A percentile compares a stretch with the other conserved stretches of the same genome.
Conservation (phyloP, 2,888 invertebrate genomes). For the Aphrophora alni region DNA sequence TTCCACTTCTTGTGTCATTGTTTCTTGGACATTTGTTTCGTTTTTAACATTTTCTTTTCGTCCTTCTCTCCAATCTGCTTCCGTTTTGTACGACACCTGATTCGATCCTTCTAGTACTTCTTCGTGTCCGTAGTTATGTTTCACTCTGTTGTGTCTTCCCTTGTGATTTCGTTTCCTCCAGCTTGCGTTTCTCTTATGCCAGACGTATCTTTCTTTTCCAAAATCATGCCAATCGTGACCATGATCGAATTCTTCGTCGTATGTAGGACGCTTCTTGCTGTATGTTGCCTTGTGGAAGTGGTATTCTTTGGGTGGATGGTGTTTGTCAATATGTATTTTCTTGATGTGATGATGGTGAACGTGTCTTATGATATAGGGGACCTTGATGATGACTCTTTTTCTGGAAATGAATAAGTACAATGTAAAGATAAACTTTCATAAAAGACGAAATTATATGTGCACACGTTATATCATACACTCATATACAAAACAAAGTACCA, state of each 20-base stretch:
- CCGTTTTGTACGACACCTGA: not conserved
- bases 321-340: slow-evolving; percentile 50
- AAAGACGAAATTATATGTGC: no score
- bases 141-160: no score
- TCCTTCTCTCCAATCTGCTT: not conserved
- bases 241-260: not conserved
- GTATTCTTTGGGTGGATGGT: slow-evolving; percentile 38
- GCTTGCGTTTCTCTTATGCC: not conserved
- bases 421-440: no score
- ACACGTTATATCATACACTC: no score
- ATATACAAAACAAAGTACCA: no score
- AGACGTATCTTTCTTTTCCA: not conserved
- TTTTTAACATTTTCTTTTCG: not conserved
- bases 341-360: slow-evolving; percentile 53
- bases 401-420: slow-evolving; percentile 41
- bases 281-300: slow-evolving; percentile 2
- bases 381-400: slow-evolving; percentile 52
- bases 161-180: not conserved
- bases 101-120: not conserved
- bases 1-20: not conserved
- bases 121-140: not conserved
- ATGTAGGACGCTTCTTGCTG: not conserved
- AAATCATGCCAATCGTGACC: not conserved
- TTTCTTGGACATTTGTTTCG: not conserved
- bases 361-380: slow-evolving; percentile 52